Percentiles rank a stretch among this genome's conserved stretches.
Evolutionary conservation across 2,888 invertebrate species (phyloP).

Genomic region (Ennomos fuscantarius): DNA sequence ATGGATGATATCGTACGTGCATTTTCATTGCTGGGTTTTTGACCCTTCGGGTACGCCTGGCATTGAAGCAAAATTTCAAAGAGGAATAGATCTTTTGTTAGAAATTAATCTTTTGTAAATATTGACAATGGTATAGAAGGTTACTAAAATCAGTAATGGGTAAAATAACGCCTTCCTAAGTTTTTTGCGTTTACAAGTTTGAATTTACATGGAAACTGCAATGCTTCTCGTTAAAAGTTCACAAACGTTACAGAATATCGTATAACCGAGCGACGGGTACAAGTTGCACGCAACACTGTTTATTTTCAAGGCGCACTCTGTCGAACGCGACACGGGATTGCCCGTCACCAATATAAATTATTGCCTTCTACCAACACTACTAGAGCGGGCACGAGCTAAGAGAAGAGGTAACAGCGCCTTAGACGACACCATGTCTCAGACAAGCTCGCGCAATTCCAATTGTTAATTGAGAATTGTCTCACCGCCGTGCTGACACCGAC

Average conservation of each 20-base stretch:
- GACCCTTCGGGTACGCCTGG: not conserved
- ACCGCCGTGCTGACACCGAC: constrained; percentile 24
- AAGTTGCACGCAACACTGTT: constrained; percentile 61
- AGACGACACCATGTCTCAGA: constrained; percentile 22
- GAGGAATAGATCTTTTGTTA: not conserved
- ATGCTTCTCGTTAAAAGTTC: constrained; percentile 25
- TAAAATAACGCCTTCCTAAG: no score
- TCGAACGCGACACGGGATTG: constrained; percentile 64
- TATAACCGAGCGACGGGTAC: constrained; percentile 56
- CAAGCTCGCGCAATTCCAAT: constrained; percentile 23
- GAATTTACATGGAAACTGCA: constrained; percentile 8
- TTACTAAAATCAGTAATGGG: no score
- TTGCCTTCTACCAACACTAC: constrained; percentile 52
- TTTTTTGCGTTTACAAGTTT: no score
- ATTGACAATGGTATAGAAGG: no score
- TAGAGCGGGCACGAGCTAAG: constrained; percentile 35
- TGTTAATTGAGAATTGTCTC: constrained; percentile 39
- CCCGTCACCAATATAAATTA: constrained; percentile 70
- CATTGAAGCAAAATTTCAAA: not conserved
- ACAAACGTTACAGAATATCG: constrained; percentile 60
- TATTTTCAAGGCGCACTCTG: constrained; percentile 63
- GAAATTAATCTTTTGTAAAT: no score
- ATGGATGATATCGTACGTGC: constrained; percentile 45
- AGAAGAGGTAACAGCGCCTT: constrained; percentile 23
- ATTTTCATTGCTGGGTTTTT: constrained; percentile 22